Base-by-base conservation (phyloP, 2,888 invertebrate species). In the Orchesellides sinensis region DNA sequence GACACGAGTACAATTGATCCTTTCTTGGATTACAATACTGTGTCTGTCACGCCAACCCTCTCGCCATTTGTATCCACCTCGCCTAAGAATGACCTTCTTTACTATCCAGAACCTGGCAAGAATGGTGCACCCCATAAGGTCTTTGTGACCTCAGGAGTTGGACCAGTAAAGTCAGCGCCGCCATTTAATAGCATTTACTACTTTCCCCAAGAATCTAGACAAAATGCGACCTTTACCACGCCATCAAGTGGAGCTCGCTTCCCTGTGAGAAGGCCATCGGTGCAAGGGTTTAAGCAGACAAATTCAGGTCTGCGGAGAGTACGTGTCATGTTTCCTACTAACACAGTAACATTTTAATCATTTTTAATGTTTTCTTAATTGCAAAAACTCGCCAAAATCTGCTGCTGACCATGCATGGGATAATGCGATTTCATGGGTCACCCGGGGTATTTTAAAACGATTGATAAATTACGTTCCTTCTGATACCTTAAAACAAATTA, bases 221-320 rank as follows among this genome's bases (percentile, higher is more conserved):
- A 21, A 29, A 79, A 83, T 56, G 68, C 69, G 5, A 70, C 83
- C 2, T 63, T 35, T 49, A 40, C 70, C 8, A 45, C 70, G 21
- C 74, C 73, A 25, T 56, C 54, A n/a, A 40, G 69, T 27, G 49
- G 49, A n/a, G 25, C 59, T 29, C 78, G 78, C 19, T 79, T 79
- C 63, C 78, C 78, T 40, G 69, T 40, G 61, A 69, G 78, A 70
- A 69, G 78, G 40, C 78, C 78, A 8, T 63, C 78, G 19, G 63
- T 79, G 25, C 52, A 79, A 52, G 59, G 61, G n/a, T 70, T 52
- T 54, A 79, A 70, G 78, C 78, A 79, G 78, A 79, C 78, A 14
- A 82, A 82, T 66, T 69, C 82, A 82, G 82, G 82, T 82, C 74
- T 75, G 69, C 74, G 82, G 25, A 61, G 82, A 82, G 82, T 82